A percentile compares a stretch with the other conserved stretches of the same genome.
phyloP scores from a whole-genome alignment of 2,113 vertebrate species.

The Sterna hirundo region DNA sequence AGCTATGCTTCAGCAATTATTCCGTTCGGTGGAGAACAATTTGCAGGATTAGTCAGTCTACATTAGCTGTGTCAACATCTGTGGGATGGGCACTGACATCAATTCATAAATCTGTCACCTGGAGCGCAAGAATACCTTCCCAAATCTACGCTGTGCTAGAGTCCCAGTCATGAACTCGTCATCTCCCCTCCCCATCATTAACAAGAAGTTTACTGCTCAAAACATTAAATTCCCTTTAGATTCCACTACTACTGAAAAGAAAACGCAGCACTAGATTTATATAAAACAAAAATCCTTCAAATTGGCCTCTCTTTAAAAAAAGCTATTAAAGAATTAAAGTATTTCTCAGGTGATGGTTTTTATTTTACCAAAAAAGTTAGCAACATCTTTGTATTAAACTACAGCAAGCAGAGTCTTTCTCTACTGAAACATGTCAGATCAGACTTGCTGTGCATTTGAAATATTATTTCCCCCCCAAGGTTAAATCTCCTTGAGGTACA shows the following conservation, averaged over 20 bases:
- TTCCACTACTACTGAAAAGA: constrained; percentile 5
- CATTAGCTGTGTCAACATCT: constrained; percentile 39
- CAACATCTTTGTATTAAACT: constrained; percentile 61
- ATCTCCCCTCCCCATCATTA: neutral
- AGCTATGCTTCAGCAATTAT: constrained; percentile 20
- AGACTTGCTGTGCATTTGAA: constrained; percentile 36
- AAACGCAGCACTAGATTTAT: neutral
- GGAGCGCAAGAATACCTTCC: neutral
- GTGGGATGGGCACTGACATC: constrained; percentile 13
- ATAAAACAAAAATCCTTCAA: neutral
- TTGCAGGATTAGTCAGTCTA: constrained; percentile 12
- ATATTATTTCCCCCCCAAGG: neutral
- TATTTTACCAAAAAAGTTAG: constrained; percentile 69
- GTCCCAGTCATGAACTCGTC: neutral
- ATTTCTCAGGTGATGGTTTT: constrained; percentile 53
- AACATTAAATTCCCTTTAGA: neutral
- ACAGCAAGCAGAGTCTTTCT: constrained; percentile 37
- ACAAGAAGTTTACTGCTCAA: neutral
- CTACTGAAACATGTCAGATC: constrained; percentile 66
- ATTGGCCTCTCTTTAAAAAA: constrained; percentile 36
- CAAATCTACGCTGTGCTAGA: neutral
- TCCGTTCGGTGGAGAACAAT: constrained; percentile 33
- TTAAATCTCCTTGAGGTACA: neutral
- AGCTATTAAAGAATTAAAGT: constrained; percentile 18
- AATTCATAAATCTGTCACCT: constrained; percentile 4